Evolutionary conservation across 2,113 vertebrate species (phyloP).

Genomic region (Entomyzon cyanotis): DNA sequence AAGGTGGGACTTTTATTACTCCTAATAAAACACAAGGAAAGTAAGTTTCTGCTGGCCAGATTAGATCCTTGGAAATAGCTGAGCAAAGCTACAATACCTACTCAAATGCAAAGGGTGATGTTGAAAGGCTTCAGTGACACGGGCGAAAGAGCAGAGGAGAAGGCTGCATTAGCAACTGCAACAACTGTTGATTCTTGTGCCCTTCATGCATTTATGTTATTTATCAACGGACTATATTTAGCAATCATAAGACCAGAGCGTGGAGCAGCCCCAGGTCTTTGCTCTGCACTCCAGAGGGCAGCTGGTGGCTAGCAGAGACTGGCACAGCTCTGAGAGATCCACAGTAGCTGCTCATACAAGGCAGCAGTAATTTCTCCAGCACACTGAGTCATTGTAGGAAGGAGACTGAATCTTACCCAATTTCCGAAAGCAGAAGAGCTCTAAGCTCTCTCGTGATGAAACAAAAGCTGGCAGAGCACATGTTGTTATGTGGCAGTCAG

Average conservation of each 20-base stretch:
- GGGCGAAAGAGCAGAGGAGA: background rate
- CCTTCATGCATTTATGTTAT: background rate
- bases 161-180: background rate
- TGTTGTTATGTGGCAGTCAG: background rate
- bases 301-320: background rate
- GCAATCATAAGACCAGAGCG: background rate
- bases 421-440: conserved; percentile 35
- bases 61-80: background rate
- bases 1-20: background rate
- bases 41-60: background rate
- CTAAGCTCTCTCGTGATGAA: conserved; percentile 5
- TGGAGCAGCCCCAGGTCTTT: background rate
- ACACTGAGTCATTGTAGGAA: conserved; percentile 52
- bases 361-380: conserved; percentile 15
- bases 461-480: conserved; percentile 37
- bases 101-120: background rate
- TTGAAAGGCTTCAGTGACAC: background rate
- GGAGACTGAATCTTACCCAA: conserved; percentile 34
- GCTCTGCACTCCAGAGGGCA: background rate
- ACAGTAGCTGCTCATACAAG: background rate
- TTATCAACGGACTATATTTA: conserved; percentile 36
- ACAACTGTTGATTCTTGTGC: background rate
- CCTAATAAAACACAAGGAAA: background rate
- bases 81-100: background rate
- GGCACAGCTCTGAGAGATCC: background rate